These are phyloP conservation scores for Cremastinae sp. DNA, from an alignment of 2,888 invertebrate genomes.

Conservation along the genomic window DNA sequence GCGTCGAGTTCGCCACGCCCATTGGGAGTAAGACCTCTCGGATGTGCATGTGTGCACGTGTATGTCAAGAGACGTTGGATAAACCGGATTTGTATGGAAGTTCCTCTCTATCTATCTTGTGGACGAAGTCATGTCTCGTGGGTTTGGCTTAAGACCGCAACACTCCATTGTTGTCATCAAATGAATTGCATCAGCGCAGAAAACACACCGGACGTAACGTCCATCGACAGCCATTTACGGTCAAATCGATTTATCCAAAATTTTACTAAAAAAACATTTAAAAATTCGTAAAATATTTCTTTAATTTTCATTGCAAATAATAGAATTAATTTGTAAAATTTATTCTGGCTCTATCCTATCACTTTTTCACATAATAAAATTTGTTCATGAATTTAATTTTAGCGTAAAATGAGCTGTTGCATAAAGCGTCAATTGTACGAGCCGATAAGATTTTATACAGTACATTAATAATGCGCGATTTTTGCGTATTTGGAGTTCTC, in stretches of 20 bases:
- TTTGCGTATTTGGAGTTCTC: not conserved
- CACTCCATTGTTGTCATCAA: conserved; percentile 58
- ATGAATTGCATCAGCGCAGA: conserved; percentile 40
- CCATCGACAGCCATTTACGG: conserved; percentile 37
- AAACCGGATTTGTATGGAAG: conserved; percentile 56
- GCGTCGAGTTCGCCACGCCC: conserved; percentile 67
- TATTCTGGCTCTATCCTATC: no score
- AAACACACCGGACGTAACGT: conserved; percentile 35
- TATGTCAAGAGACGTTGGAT: conserved; percentile 39
- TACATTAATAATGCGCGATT: no score
- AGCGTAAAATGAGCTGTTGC: no score
- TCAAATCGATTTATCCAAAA: not conserved
- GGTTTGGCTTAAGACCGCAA: conserved; percentile 67
- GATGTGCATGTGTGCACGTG: conserved; percentile 25
- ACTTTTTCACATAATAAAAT: no score
- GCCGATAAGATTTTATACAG: no score
- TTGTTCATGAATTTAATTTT: no score
- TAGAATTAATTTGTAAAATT: no score
- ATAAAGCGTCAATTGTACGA: no score
- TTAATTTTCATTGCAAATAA: no score
- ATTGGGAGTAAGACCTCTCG: conserved; percentile 53
- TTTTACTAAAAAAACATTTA: not conserved
- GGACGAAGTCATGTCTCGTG: conserved; percentile 40
- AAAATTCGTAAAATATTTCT: no score
- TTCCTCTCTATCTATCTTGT: conserved; percentile 17